Base-by-base conservation (phyloP, 2,797 vertebrate genomes). In the Podargus strigoides region DNA sequence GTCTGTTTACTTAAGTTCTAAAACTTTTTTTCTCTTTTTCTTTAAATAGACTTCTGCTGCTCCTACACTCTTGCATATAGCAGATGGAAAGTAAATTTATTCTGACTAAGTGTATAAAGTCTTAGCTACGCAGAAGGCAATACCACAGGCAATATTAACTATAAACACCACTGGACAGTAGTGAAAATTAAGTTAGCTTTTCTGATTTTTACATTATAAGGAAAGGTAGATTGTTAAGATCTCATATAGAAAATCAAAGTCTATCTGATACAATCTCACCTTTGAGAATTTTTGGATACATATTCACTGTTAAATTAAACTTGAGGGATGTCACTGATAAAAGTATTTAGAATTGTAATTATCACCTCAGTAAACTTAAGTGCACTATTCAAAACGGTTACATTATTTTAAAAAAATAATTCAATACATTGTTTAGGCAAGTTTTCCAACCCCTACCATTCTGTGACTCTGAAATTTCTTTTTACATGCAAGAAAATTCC, bases 21-120 rank as follows among this genome's bases (percentile, higher is more conserved):
- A 77, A 62, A 28, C 14, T 22, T 66, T 30, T 32, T 42, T 26
- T 28, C 36, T 69, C 30, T 18, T 88, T 78, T 72, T 46, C 70
- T 90, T 87, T 82, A 81, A 60, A 72, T 63, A 63, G 9, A 41
- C 32, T 85, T 41, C 23, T 16, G 18, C 67, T 56, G 28, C 75
- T 94, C 75, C 70, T 58, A 70, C 68, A 55, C n/a, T 85, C 36
- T 26, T 36, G 15, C 63, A 82, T 14, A 11, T 2, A 85, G 87
- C 66, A 94, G 50, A 94, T 91, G 77, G 74, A 84, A 94, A 90
- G 27, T 7, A 70, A 59, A 75, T 81, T 81, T 78, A 74, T 90
- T 90, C 73, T 32, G 22, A 27, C 11, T 64, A 68, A 60, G 62
- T n/a, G 92, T 34, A 69, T 84, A 77, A 81, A 63, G 7, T 12